Base-by-base conservation (phyloP, 2,888 invertebrate genomes). In the Dryomyza anilis region DNA sequence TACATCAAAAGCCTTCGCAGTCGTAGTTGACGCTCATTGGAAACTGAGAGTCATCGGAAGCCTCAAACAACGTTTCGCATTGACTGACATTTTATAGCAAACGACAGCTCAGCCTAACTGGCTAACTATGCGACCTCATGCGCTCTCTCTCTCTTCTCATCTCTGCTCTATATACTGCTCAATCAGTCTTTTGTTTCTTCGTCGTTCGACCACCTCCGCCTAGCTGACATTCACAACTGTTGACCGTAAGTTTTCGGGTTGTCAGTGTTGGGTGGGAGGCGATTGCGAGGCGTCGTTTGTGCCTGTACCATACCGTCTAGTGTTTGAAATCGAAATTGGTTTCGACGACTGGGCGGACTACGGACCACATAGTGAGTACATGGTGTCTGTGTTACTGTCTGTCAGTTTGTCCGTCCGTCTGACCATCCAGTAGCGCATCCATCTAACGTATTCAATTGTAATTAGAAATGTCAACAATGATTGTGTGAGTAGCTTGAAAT, bases 401-500 rank as follows among this genome's bases (percentile, higher is more conserved):
- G n/a, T 29, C n/a, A 57, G 25, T n/a, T 57, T 39, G 46, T 43
- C 10, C 33, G 30, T 19, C 30, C 39, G 23, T n/a, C 7, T 23
- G 25, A 25, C 27, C 36, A 63, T 62, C 57, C 58, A 45, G 64
- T 56, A 69, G 71, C 69, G 72, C 70, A 14, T 5, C 10, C 25
- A 50, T 29, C 39, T 67, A 72, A 73, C 69, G 70, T 72, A 74
- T 80, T 80, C 79, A 81, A 80, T 80, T 80, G 80, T 81, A 80
- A 80, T 80, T 81, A 79, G 80, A 80, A 78, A 78, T 81, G 80
- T 80, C 80, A 80, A 80, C 81, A 81, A 81, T 75, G 78, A 80
- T 78, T 80, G 76, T 71, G 55, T 27, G 33, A 59, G 45, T 52
- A 56, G 61, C 61, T 61, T 59, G 45, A 33, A 65, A 60, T 65